phyloP scores from a whole-genome alignment of 1,140 invertebrate genomes.

The Pseudomyrmex gracilis region DNA sequence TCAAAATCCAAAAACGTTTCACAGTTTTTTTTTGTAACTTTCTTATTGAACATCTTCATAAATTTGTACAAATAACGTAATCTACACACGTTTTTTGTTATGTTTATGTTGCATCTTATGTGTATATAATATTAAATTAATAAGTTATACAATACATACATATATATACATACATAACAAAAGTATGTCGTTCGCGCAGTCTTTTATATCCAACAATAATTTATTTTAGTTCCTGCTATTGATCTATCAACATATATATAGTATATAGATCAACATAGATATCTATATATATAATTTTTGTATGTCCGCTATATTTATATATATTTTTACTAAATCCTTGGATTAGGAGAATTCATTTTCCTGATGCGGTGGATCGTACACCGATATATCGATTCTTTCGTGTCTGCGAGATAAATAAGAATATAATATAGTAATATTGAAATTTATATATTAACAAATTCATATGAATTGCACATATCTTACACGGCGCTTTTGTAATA shows the following conservation, averaged over 20 bases:
- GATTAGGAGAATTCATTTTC: slow-evolving; percentile 14
- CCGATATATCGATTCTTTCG: slow-evolving; percentile 42
- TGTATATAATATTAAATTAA: neutral
- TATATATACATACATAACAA: neutral
- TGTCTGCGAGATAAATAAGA: slow-evolving; percentile 20
- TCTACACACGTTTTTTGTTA: neutral
- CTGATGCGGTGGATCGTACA: slow-evolving; percentile 1
- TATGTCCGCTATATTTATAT: neutral
- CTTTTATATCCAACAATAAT: neutral
- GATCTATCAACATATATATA: neutral
- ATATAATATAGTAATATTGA: neutral
- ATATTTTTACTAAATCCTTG: neutral
- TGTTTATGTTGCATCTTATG: neutral
- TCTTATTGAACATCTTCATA: slow-evolving; percentile 34
- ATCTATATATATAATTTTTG: neutral
- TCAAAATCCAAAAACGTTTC: slow-evolving; percentile 48
- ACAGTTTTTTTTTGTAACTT: slow-evolving; percentile 4
- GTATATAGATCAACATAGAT: no score
- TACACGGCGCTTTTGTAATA: neutral
- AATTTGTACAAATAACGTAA: slow-evolving; percentile 1
- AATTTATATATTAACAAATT: neutral
- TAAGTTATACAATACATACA: slow-evolving; percentile 15
- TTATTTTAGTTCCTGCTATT: slow-evolving; percentile 1
- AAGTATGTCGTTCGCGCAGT: slow-evolving; percentile 18
- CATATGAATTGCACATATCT: neutral